phyloP scores from a whole-genome alignment of 2,888 invertebrate genomes.

The Eugnorisma glareosa region DNA sequence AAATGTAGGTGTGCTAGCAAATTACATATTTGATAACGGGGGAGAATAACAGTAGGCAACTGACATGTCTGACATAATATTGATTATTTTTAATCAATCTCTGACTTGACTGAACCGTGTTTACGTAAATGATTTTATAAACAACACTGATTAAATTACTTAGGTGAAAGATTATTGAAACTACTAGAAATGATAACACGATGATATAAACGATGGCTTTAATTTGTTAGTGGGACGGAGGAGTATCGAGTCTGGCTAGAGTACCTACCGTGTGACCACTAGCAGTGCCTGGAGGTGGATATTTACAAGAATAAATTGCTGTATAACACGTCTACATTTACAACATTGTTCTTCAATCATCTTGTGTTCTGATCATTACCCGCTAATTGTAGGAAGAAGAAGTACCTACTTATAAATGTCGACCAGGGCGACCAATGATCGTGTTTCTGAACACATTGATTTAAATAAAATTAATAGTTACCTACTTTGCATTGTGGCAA shows the following conservation, averaged over 20 bases:
- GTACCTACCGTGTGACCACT: not conserved
- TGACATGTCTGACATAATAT: slow-evolving; percentile 18
- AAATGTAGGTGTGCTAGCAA: not conserved
- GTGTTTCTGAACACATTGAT: no score
- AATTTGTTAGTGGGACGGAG: not conserved
- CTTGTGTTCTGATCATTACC: no score
- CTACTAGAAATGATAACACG: not conserved
- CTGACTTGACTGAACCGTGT: slow-evolving; percentile 20
- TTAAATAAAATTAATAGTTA: no score
- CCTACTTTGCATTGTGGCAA: no score
- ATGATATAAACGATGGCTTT: not conserved
- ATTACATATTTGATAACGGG: slow-evolving; percentile 11
- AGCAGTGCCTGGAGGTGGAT: no score
- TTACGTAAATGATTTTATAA: slow-evolving; percentile 30
- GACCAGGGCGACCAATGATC: no score
- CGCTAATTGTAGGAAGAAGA: no score
- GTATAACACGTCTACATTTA: no score
- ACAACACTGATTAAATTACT: slow-evolving; percentile 25
- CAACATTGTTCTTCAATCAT: no score
- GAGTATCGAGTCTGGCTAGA: not conserved
- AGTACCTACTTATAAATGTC: no score
- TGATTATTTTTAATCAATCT: slow-evolving; percentile 22
- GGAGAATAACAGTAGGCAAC: not conserved
- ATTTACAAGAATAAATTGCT: no score
- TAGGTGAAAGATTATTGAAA: not conserved